Conservation (phyloP, 2,113 vertebrate species). For the Sigmodon hispidus region DNA sequence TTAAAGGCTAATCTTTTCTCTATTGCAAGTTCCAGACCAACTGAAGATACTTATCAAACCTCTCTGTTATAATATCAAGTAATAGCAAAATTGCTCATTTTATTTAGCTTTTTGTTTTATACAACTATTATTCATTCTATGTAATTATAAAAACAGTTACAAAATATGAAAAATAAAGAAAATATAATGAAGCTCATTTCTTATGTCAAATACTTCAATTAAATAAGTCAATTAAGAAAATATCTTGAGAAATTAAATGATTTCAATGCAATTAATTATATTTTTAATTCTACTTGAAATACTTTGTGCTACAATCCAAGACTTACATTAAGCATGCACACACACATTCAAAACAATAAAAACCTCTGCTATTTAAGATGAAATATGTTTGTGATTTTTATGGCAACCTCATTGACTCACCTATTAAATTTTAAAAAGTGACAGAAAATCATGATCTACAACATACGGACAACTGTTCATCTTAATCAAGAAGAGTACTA, state of each 20-base stretch:
- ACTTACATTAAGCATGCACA: not conserved
- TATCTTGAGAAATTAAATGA: not conserved
- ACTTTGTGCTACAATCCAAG: not conserved
- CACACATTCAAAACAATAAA: no score
- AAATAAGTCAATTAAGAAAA: not conserved
- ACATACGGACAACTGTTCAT: not conserved
- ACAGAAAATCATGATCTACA: not conserved
- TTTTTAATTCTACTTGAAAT: not conserved
- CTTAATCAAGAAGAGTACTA: not conserved
- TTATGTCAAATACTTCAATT: not conserved
- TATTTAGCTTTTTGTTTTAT: not conserved
- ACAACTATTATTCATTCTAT: not conserved
- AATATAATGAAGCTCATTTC: not conserved
- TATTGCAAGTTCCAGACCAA: not conserved
- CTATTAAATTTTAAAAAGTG: constrained; percentile 5
- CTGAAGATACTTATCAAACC: not conserved
- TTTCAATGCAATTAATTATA: not conserved
- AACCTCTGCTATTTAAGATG: not conserved
- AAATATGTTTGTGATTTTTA: not conserved
- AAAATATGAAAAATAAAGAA: not conserved
- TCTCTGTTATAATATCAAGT: not conserved
- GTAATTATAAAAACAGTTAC: not conserved
- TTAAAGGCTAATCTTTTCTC: not conserved
- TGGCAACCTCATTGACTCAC: not conserved
- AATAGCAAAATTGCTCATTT: not conserved